Conservation (phyloP, 2,888 invertebrate genomes). For the Plagodis dolabraria region DNA sequence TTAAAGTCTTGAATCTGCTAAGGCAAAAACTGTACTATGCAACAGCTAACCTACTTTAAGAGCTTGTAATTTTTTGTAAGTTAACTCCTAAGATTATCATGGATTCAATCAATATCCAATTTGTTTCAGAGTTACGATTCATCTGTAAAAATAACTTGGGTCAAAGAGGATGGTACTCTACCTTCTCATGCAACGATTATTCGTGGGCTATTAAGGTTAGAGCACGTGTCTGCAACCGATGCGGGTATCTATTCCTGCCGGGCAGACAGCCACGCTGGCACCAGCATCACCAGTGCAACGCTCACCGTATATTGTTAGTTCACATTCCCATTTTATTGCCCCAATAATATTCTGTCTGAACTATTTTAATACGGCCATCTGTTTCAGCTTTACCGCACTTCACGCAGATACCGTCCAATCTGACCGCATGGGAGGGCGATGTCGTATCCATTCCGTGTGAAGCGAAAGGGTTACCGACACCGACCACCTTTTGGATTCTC, state of each 20-base stretch:
- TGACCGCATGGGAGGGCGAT: conserved; percentile 94
- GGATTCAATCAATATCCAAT: conserved; percentile 11
- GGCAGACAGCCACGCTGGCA: conserved; percentile 95
- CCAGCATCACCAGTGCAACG: conserved; percentile 93
- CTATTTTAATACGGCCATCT: conserved; percentile 79
- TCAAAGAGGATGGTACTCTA: conserved; percentile 74
- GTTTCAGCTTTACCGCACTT: conserved; percentile 94
- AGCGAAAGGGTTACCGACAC: conserved; percentile 96
- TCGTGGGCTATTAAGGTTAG: conserved; percentile 87
- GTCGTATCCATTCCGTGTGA: conserved; percentile 96
- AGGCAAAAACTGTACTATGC: too few species aligned
- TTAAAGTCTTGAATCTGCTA: too few species aligned
- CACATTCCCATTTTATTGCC: conserved; percentile 72
- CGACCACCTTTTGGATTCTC: conserved; percentile 97
- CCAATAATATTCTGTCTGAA: conserved; percentile 60
- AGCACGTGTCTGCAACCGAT: conserved; percentile 92
- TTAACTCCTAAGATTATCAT: background rate
- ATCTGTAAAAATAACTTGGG: conserved; percentile 79
- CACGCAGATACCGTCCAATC: conserved; percentile 93
- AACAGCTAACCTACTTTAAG: too few species aligned
- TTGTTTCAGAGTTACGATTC: conserved; percentile 75
- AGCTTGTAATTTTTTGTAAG: background rate
- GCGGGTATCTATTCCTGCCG: conserved; percentile 96
- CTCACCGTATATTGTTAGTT: conserved; percentile 96
- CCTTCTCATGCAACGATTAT: conserved; percentile 73